phyloP scores from a whole-genome alignment of 2,113 vertebrate genomes.

The Trichomycterus rosablanca region DNA sequence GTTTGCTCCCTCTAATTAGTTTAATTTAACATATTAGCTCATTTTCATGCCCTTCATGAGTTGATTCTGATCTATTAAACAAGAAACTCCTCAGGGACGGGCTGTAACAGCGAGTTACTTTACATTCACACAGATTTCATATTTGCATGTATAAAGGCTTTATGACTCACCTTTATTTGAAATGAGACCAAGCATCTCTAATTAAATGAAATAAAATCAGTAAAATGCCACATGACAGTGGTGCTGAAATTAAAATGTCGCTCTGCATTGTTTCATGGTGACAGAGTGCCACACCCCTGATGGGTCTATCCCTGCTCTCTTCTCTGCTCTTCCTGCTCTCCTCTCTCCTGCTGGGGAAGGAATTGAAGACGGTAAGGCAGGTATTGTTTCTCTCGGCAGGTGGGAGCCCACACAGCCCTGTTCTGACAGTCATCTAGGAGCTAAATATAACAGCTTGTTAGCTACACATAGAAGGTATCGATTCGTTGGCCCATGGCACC shows the following conservation, averaged over 20 bases:
- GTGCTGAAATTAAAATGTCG: conserved; percentile 20
- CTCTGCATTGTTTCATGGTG: conserved; percentile 22
- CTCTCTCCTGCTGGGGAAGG: conserved; percentile 10
- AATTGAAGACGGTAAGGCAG: conserved; percentile 30
- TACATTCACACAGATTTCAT: neutral
- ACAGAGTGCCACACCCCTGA: conserved; percentile 23
- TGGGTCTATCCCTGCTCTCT: conserved; percentile 28
- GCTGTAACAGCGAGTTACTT: neutral
- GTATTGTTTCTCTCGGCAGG: conserved; percentile 35
- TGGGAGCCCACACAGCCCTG: conserved; percentile 29
- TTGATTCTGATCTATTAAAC: neutral
- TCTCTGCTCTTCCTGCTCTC: conserved; percentile 22
- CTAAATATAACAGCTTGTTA: conserved; percentile 53
- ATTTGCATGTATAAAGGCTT: neutral
- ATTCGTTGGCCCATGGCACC: conserved; percentile 41
- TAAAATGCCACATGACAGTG: conserved; percentile 11
- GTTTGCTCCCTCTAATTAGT: neutral
- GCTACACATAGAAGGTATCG: conserved; percentile 40
- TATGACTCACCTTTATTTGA: neutral
- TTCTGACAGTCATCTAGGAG: conserved; percentile 44
- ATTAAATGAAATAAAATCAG: conserved; percentile 6
- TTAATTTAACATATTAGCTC: neutral
- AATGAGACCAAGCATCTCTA: neutral
- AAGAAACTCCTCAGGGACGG: neutral
- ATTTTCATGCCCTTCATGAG: neutral